These are phyloP conservation scores for Hydractinia echinata DNA, from an alignment of 30 jellyfish, hydroid and myxozoan species.

Conservation along the genomic window DNA sequence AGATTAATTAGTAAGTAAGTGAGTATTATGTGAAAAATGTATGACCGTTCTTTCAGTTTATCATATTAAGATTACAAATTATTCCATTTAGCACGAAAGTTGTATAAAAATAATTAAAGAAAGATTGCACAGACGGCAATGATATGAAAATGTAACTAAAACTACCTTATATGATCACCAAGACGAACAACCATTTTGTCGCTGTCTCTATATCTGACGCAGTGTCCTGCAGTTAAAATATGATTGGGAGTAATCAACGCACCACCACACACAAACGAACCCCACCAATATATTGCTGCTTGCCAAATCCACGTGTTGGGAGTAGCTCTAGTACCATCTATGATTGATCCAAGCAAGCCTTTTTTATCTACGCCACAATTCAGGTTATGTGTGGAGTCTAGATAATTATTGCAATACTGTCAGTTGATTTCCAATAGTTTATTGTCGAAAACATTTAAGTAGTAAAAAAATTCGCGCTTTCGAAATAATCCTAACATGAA, in stretches of 20 bases:
- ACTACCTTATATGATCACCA: slow-evolving; percentile 16
- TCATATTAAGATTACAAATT: not conserved
- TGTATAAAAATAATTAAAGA: no score
- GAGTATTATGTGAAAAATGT: no score
- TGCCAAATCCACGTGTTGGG: slow-evolving; percentile 32
- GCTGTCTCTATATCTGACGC: not conserved
- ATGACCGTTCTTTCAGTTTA: no score
- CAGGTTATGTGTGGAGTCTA: no score
- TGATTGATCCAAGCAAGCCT: not conserved
- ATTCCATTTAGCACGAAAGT: no score
- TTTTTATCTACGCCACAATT: no score
- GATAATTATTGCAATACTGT: no score
- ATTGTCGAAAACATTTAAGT: no score
- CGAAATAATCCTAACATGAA: no score
- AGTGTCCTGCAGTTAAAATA: slow-evolving; percentile 26
- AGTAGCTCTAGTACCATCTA: slow-evolving; percentile 1
- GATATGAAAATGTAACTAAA: not conserved
- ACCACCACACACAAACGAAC: slow-evolving; percentile 18
- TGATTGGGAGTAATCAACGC: slow-evolving; percentile 5
- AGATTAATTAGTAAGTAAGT: no score
- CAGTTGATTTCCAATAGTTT: no score
- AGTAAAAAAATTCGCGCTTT: no score
- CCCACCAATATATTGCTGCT: slow-evolving; percentile 14
- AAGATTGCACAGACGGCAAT: not conserved
- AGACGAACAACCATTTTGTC: slow-evolving; percentile 1